Evolutionary conservation across 2,888 invertebrate species (phyloP).

Genomic region (Ametastegia equiseti): DNA sequence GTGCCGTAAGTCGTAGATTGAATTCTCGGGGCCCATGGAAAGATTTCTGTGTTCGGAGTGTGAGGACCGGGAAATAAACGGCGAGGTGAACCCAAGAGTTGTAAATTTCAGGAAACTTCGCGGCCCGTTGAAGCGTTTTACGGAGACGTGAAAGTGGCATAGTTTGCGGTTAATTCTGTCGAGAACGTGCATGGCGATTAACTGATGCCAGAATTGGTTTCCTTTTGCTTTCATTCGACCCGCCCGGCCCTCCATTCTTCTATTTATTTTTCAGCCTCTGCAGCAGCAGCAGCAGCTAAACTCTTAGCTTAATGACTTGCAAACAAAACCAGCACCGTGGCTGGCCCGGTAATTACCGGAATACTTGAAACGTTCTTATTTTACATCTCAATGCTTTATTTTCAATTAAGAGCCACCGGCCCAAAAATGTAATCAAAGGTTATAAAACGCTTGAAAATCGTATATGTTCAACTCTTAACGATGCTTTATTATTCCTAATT

Average conservation of each 20-base stretch:
- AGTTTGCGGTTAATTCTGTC: slow-evolving; percentile 14
- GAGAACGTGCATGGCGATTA: background rate
- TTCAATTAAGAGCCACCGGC: slow-evolving; percentile 38
- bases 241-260: slow-evolving; percentile 19
- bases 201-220: slow-evolving; percentile 60
- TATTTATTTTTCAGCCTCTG: slow-evolving; percentile 46
- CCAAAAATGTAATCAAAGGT: slow-evolving; percentile 33
- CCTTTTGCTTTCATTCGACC: slow-evolving; percentile 56
- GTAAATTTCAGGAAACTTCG: slow-evolving; percentile 3
- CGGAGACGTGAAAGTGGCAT: slow-evolving; percentile 1
- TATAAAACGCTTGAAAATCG: slow-evolving; percentile 10
- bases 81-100: background rate
- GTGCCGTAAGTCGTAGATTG: background rate
- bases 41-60: slow-evolving; percentile 13
- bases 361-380: slow-evolving; percentile 52
- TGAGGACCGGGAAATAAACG: slow-evolving; percentile 14
- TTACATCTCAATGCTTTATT: slow-evolving; percentile 28
- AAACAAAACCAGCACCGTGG: slow-evolving; percentile 57
- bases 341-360: slow-evolving; percentile 61
- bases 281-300: slow-evolving; percentile 32
- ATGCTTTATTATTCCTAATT: slow-evolving; percentile 25
- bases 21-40: background rate
- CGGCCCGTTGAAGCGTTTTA: slow-evolving; percentile 16
- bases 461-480: slow-evolving; percentile 29
- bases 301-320: slow-evolving; percentile 63